Evolutionary conservation across 2,797 vertebrate genomes (phyloP).

Genomic region (Hippoglossus hippoglossus): DNA sequence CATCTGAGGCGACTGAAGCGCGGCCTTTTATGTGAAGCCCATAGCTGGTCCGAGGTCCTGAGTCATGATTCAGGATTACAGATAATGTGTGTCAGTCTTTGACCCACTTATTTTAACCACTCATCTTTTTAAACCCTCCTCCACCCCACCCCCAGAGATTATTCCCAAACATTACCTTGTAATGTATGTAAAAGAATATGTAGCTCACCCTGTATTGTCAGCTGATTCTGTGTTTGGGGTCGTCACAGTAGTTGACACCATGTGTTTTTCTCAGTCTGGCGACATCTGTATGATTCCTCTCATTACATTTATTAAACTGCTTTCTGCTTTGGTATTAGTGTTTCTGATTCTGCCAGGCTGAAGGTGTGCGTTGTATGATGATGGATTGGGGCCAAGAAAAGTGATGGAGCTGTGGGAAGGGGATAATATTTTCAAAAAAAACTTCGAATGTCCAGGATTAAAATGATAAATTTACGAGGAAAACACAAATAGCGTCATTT

Average conservation of each 20-base stretch:
- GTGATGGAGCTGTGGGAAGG: too few species aligned
- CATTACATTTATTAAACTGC: not conserved
- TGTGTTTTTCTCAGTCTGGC: too few species aligned
- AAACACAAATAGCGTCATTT: too few species aligned
- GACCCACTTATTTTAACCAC: not conserved
- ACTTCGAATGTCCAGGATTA: too few species aligned
- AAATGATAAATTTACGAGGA: too few species aligned
- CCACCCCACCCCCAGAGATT: not conserved
- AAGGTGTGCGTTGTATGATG: not conserved
- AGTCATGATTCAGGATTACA: not conserved
- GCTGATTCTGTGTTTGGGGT: not conserved
- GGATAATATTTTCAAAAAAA: too few species aligned
- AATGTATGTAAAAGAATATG: not conserved
- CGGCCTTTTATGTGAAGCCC: not conserved
- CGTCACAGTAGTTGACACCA: not conserved
- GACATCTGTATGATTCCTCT: not conserved
- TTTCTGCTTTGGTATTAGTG: not conserved
- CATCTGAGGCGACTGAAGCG: not conserved
- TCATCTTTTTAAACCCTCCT: not conserved
- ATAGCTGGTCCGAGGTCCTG: not conserved
- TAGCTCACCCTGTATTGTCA: not conserved
- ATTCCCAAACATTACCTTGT: not conserved
- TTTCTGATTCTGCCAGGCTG: not conserved
- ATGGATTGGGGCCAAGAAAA: too few species aligned
- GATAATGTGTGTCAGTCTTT: not conserved